Evolutionary conservation across 2,888 invertebrate species (phyloP), one percentile per base, ranked within the genome.

Genomic region (Cerceris ruficornis): DNA sequence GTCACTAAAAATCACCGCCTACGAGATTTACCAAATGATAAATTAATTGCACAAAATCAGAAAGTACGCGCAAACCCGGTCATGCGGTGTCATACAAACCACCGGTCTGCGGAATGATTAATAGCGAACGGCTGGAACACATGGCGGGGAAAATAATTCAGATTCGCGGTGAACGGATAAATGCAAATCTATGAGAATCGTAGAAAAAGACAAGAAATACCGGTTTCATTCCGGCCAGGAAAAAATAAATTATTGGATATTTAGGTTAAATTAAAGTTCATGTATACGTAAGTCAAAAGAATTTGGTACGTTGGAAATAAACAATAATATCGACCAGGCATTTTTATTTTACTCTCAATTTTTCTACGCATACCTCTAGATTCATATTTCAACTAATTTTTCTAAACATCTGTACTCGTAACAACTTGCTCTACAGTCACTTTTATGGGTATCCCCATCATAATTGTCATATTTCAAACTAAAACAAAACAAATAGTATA

Each of bases 41-140:
- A 74, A 68, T 75, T 75, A 78, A 75, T 78, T 79, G 74, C 66
- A 67, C 13, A 57, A 77, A 78, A 79, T 79, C 66, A 59, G 59
- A 77, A 73, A 78, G 73, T 67, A 50, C 67, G 58, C 39, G 43
- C 5, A 11, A 17, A 60, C 43, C 28, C 46, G 67, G 67, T 28
- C 55, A 15, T 8, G 42, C 11, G 52, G 54, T 50, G 65, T 60
- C 52, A 13, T 61, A 72, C 58, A 66, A 57, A 61, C 71, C 52
- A 46, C n/a, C 61, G 17, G 9, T 65, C 42, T 7, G 11, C 54
- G 8, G 50, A 49, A 61, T 77, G 72, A 72, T 69, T 79, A 69
- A 72, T 69, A 59, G 54, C 59, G 14, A 46, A 46, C 39, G 54
- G 28, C n/a, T 62, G 66, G 49, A 46, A 50, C 28, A 7, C 50